Evolutionary conservation across 2,113 vertebrate genomes (phyloP).

Genomic region (Columbina picui): DNA sequence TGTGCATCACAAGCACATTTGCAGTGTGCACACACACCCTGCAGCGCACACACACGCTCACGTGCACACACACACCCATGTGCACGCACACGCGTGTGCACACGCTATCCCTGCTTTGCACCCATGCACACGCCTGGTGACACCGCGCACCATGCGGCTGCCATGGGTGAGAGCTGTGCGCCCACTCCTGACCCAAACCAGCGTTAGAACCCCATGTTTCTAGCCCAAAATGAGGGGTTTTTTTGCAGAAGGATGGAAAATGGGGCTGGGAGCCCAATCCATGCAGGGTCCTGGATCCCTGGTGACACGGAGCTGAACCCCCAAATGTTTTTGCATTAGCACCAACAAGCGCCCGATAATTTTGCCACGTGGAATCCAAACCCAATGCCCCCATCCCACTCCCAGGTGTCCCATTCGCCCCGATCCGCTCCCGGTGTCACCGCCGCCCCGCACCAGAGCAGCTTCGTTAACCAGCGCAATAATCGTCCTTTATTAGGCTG

Average conservation of each 20-base stretch:
- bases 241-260: background rate
- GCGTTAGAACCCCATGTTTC: fast-evolving
- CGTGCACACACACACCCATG: background rate
- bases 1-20: too few relatives aligned
- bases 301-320: background rate
- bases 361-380: too few relatives aligned
- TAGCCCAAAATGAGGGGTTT: background rate
- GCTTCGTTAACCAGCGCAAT: background rate
- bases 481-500: background rate
- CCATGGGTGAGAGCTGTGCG: fast-evolving
- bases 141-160: fast-evolving
- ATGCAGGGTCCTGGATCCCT: background rate
- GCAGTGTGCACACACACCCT: too few relatives aligned
- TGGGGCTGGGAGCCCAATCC: background rate
- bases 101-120: background rate
- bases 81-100: background rate
- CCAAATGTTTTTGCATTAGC: fast-evolving
- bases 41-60: too few relatives aligned
- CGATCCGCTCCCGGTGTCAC: too few relatives aligned
- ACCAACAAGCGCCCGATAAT: too few relatives aligned
- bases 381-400: too few relatives aligned
- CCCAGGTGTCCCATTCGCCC: background rate
- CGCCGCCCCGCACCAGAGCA: too few relatives aligned
- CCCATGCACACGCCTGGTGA: background rate
- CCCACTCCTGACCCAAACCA: too few relatives aligned